Evolutionary conservation across 2,888 invertebrate genomes (phyloP), one percentile per base, ranked within the genome.

Genomic region (Drosophila borealis): DNA sequence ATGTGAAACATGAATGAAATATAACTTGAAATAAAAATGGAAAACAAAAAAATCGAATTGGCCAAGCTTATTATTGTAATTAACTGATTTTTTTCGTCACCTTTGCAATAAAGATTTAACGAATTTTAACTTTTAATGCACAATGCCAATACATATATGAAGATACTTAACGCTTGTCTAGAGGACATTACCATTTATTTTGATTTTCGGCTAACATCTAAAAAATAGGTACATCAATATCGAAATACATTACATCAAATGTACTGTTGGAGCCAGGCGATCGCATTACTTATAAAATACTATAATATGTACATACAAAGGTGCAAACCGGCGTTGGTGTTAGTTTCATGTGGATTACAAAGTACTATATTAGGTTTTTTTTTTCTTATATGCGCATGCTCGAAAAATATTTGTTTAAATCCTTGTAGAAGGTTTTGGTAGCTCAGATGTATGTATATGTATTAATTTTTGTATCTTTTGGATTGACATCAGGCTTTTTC

Each of bases 1-100:
- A 86, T 91, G 90, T 90, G 88, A 90, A 91, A 89, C 88, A 88
- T 90, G 89, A 90, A 89, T 85, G 83, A 90, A 90, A 89, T 86
- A 89, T 90, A 85, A 85, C 85, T 86, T 88, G 78, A 86, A 87
- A 89, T 89, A 88, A 86, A 87, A 89, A 82, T 68, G 64, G 51
- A 46, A 87, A 84, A 83, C 39, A 39, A 88, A 84, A 83, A 84
- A 84, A 89, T 81, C 37, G 81, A 87, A 85, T 56, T 56, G 59
- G 41, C 41, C 21, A 17, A 17, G 49, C 39, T 44, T 50, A 50
- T 48, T 65, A 53, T 48, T 50, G 45, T 62, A 49, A 46, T 25
- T 42, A 49, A 50, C 33, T 29, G 13, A 37, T 45, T 33, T 25
- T 29, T 56, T 37, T 56, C 36, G 37, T 6, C 14, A 37, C 11